These are phyloP conservation scores for Ahaetulla prasina DNA, from an alignment of 2,113 vertebrate genomes.

Conservation along the genomic window DNA sequence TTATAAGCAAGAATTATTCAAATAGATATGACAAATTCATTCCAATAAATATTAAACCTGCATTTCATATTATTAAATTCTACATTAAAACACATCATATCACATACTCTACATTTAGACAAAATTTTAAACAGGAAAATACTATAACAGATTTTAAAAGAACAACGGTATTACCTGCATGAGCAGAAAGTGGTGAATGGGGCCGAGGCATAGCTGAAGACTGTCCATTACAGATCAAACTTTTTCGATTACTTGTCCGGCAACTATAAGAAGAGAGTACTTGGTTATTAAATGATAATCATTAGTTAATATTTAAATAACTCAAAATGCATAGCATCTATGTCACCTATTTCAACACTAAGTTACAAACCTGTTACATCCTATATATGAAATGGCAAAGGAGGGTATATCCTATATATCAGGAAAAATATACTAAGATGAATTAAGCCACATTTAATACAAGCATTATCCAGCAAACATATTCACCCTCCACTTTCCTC, in stretches of 20 bases:
- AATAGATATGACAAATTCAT: background rate
- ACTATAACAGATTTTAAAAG: background rate
- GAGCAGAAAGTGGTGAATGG: slow-evolving; percentile 92
- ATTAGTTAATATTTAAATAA: background rate
- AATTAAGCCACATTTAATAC: slow-evolving; percentile 1
- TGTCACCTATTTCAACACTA: slow-evolving; percentile 19
- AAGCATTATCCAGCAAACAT: background rate
- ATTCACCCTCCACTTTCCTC: slow-evolving; percentile 2
- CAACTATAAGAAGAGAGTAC: slow-evolving; percentile 74
- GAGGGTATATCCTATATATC: background rate
- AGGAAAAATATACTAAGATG: slow-evolving; percentile 24
- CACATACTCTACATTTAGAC: background rate
- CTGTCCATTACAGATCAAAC: slow-evolving; percentile 90
- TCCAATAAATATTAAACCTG: background rate
- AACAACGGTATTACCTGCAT: slow-evolving; percentile 76
- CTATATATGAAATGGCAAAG: slow-evolving; percentile 1
- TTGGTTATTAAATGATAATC: slow-evolving; percentile 32
- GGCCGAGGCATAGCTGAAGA: slow-evolving; percentile 87
- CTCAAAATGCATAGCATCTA: background rate
- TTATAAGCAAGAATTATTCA: background rate
- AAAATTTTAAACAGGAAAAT: background rate
- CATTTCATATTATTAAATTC: background rate
- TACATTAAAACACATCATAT: background rate
- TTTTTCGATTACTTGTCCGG: slow-evolving; percentile 95
- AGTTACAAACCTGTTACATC: slow-evolving; percentile 17